phyloP scores from a whole-genome alignment of 2,888 invertebrate species.

The Stenodema calcarata region DNA sequence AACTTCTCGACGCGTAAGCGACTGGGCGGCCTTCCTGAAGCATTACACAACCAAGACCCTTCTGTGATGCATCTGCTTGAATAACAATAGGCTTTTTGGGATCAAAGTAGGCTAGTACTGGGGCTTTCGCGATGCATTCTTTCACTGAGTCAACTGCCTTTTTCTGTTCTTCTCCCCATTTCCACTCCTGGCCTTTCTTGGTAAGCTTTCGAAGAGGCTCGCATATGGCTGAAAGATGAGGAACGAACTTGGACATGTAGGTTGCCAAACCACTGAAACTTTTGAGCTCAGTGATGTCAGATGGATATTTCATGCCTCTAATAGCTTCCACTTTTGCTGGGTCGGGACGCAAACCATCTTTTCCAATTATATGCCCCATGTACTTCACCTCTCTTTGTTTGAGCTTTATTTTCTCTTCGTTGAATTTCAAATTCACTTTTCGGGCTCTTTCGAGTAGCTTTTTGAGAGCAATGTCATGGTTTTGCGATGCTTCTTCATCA shows the following conservation, averaged over 20 bases:
- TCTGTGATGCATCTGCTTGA: not conserved
- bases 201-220: not conserved
- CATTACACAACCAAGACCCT: not conserved
- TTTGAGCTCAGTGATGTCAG: not conserved
- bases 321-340: not conserved
- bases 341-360: not conserved
- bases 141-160: not conserved
- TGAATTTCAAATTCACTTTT: not conserved
- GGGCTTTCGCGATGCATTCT: not conserved
- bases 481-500: not conserved
- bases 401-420: not conserved
- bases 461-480: not conserved
- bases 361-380: not conserved
- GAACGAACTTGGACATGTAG: too few relatives aligned
- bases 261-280: not conserved
- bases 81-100: not conserved
- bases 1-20: not conserved
- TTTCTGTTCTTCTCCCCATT: not conserved
- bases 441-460: not conserved
- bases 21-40: not conserved
- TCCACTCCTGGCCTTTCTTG: not conserved
- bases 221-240: not conserved
- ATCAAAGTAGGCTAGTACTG: not conserved
- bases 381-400: not conserved
- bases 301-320: not conserved